Conservation (phyloP, 53 echinoderm and acorn worm genomes). For the Echinometra lucunter region DNA sequence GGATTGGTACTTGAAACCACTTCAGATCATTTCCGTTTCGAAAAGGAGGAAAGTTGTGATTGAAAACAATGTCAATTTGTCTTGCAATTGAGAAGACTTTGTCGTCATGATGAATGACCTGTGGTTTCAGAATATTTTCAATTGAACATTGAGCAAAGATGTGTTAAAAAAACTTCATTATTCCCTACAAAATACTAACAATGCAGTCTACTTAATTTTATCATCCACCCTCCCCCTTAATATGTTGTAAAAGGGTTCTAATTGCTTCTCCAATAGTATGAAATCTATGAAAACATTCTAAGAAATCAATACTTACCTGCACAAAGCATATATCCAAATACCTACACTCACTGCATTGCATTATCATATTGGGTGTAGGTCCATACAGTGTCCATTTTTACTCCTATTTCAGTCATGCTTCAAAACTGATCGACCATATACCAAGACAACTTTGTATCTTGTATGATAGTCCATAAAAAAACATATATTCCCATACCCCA, state of each 20-base stretch:
- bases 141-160: background rate
- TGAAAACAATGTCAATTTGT: background rate
- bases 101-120: background rate
- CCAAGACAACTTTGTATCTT: background rate
- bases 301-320: background rate
- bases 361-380: background rate
- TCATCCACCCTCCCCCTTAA: background rate
- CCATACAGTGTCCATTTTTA: background rate
- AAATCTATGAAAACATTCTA: background rate
- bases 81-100: background rate
- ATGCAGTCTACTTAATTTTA: too few species aligned
- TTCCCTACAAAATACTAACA: background rate
- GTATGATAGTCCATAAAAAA: background rate
- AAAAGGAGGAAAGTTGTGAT: background rate
- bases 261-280: background rate
- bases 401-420: background rate
- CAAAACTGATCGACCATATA: background rate
- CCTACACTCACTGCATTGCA: background rate
- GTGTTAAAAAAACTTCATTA: background rate
- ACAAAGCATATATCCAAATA: background rate
- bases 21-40: constrained; percentile 8
- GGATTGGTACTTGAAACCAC: constrained; percentile 21
- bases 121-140: background rate
- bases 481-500: background rate
- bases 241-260: background rate